These are phyloP conservation scores for Protobothrops mucrosquamatus DNA, from an alignment of 2,113 vertebrate genomes.

Conservation along the genomic window DNA sequence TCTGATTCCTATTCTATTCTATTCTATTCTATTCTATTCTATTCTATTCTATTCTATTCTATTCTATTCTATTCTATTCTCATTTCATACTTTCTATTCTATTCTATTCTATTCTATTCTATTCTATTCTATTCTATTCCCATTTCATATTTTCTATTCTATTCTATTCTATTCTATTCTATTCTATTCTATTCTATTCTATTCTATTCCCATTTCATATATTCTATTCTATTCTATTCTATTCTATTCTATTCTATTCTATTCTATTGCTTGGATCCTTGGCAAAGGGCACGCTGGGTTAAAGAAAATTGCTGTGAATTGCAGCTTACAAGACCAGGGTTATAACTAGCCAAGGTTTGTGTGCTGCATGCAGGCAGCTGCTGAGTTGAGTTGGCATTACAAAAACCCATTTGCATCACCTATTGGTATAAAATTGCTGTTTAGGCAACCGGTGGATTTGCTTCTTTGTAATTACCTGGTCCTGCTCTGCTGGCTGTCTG, in stretches of 20 bases:
- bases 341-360: background rate
- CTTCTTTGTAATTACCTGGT: background rate
- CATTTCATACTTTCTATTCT: too few relatives aligned
- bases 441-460: background rate
- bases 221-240: too few relatives aligned
- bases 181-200: too few relatives aligned
- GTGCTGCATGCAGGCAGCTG: background rate
- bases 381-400: background rate
- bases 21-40: too few relatives aligned
- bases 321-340: background rate
- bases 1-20: too few relatives aligned
- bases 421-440: background rate
- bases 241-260: too few relatives aligned
- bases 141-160: too few relatives aligned
- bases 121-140: too few relatives aligned
- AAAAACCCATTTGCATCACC: background rate
- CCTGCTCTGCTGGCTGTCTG: background rate
- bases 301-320: background rate
- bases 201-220: too few relatives aligned
- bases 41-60: too few relatives aligned
- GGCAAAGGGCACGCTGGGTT: background rate
- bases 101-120: too few relatives aligned
- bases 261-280: background rate
- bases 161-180: background rate
- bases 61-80: too few relatives aligned